phyloP scores from a whole-genome alignment of 2,888 invertebrate genomes.

The Morpho achilles region DNA sequence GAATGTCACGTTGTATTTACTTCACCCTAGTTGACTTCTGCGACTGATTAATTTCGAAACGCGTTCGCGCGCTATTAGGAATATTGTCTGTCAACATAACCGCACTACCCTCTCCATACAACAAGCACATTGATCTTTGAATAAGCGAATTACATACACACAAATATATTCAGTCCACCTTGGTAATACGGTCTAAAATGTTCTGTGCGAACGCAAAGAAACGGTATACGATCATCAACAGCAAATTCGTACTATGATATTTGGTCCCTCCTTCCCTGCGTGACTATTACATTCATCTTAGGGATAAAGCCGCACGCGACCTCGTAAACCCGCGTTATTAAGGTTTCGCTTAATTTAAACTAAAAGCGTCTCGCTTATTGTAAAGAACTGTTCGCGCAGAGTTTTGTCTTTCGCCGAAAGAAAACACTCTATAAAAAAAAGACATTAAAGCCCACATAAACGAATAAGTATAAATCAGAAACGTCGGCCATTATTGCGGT shows the following conservation, averaged over 20 bases:
- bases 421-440: constrained; percentile 60
- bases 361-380: constrained; percentile 39
- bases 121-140: constrained; percentile 1
- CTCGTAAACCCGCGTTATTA: constrained; percentile 34
- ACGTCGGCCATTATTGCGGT: constrained; percentile 62
- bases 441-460: constrained; percentile 68
- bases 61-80: constrained; percentile 16
- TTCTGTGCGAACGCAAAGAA: background rate
- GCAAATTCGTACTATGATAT: constrained; percentile 20
- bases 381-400: constrained; percentile 41
- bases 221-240: constrained; percentile 9
- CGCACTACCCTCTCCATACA: constrained; percentile 8
- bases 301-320: constrained; percentile 32
- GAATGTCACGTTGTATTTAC: constrained; percentile 39
- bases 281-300: constrained; percentile 32
- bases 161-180: constrained; percentile 1
- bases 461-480: constrained; percentile 74
- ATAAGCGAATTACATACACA: background rate
- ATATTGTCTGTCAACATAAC: constrained; percentile 19
- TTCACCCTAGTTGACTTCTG: constrained; percentile 22
- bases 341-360: constrained; percentile 52
- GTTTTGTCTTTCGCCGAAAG: constrained; percentile 48
- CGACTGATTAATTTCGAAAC: constrained; percentile 19
- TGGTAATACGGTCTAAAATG: constrained; percentile 10
- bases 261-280: constrained; percentile 21